These are phyloP conservation scores for Zaprionus vittiger DNA, from an alignment of 1,140 invertebrate species.

Conservation along the genomic window DNA sequence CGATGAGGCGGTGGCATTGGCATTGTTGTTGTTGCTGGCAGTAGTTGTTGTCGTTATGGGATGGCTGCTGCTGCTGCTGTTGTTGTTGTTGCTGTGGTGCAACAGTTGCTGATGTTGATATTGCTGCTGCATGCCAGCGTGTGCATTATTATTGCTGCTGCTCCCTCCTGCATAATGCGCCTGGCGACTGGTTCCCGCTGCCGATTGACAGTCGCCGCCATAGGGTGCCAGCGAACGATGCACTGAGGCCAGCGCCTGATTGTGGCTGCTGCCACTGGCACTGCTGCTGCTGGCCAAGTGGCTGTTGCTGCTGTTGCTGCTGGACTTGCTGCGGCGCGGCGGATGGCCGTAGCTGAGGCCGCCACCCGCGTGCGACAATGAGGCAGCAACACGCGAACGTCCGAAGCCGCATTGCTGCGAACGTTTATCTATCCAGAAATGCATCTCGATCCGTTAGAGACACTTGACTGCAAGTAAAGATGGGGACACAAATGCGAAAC, in stretches of 20 bases:
- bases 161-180: constrained; percentile 48
- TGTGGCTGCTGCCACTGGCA: constrained; percentile 38
- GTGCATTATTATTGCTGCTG: constrained; percentile 64
- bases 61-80: constrained; percentile 26
- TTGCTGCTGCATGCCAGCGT: constrained; percentile 56
- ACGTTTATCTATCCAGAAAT: constrained; percentile 90
- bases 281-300: constrained; percentile 29
- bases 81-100: constrained; percentile 59
- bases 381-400: constrained; percentile 84
- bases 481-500: constrained; percentile 39
- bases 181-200: constrained; percentile 67
- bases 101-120: constrained; percentile 57
- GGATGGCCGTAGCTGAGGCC: constrained; percentile 82
- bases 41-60: constrained; percentile 48
- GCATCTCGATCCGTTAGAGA: constrained; percentile 84
- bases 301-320: constrained; percentile 40
- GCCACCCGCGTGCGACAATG: constrained; percentile 75
- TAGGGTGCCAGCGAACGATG: constrained; percentile 55
- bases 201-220: constrained; percentile 51
- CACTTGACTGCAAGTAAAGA: constrained; percentile 36
- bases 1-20: constrained; percentile 58
- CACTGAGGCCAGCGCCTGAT: constrained; percentile 54
- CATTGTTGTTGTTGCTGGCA: constrained; percentile 62
- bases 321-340: constrained; percentile 72
- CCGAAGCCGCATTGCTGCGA: constrained; percentile 88